Conservation (phyloP, 1,140 invertebrate genomes). For the Drosophila azteca region DNA sequence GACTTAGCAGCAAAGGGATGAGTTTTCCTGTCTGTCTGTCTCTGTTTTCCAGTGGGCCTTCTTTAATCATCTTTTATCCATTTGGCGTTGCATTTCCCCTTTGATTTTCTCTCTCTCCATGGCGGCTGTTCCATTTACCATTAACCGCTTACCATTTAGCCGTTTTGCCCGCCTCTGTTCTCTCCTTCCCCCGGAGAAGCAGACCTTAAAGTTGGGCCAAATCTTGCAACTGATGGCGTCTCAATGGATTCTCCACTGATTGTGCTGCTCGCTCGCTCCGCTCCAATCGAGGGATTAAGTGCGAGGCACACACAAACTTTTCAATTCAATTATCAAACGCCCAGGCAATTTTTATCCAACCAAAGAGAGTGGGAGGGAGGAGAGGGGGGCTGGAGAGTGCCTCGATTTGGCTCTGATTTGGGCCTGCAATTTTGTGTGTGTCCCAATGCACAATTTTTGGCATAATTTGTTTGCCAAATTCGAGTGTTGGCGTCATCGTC, state of each 20-base stretch:
- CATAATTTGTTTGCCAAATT: constrained; percentile 77
- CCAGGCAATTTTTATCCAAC: constrained; percentile 27
- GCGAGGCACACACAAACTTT: constrained; percentile 57
- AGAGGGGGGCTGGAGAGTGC: neutral
- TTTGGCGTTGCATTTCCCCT: neutral
- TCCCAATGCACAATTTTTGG: constrained; percentile 59
- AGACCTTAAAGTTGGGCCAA: constrained; percentile 41
- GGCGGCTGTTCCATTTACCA: constrained; percentile 15
- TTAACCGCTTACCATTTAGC: neutral
- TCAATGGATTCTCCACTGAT: constrained; percentile 37
- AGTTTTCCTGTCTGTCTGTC: neutral
- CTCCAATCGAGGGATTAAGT: constrained; percentile 46
- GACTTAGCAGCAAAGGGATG: too few relatives aligned
- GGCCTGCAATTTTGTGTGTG: constrained; percentile 41
- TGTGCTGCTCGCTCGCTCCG: constrained; percentile 16
- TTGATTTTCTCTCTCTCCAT: neutral
- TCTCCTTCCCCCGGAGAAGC: neutral
- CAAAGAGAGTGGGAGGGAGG: neutral
- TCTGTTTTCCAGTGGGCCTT: neutral
- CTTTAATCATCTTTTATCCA: constrained; percentile 11
- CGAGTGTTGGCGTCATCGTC: constrained; percentile 64
- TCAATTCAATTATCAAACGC: constrained; percentile 77
- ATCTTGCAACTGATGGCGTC: constrained; percentile 62
- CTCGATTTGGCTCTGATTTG: constrained; percentile 58
- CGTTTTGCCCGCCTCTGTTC: constrained; percentile 5